These are phyloP conservation scores for Balaeniceps rex DNA, from an alignment of 2,113 vertebrate species.

Conservation along the genomic window DNA sequence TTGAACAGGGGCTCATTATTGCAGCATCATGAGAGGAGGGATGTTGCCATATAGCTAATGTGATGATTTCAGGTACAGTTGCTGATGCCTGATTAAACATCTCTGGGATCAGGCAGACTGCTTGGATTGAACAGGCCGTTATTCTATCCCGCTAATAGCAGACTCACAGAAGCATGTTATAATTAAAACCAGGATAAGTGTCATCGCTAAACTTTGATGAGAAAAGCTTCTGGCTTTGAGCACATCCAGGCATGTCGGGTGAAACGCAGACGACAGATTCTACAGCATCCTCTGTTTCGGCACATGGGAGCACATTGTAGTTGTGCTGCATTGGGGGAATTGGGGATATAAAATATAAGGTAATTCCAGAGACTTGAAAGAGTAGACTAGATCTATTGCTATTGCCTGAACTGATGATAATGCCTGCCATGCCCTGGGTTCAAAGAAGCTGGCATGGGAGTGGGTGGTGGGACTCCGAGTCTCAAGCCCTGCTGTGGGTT, in stretches of 20 bases:
- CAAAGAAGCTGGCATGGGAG: not conserved
- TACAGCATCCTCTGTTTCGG: not conserved
- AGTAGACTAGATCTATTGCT: not conserved
- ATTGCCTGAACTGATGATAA: not conserved
- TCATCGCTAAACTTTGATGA: not conserved
- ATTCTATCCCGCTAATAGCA: not conserved
- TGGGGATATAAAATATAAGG: not conserved
- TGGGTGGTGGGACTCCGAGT: not conserved
- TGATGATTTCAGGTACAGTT: conserved; percentile 27
- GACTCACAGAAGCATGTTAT: not conserved
- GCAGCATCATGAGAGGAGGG: conserved; percentile 1
- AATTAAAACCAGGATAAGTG: conserved; percentile 50
- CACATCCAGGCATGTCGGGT: not conserved
- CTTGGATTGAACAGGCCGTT: not conserved
- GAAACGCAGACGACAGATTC: not conserved
- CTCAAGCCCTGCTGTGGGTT: not conserved
- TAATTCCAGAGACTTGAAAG: not conserved
- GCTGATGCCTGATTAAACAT: conserved; percentile 21
- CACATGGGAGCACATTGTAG: not conserved
- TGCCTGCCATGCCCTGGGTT: not conserved
- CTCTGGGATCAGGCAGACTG: conserved; percentile 19
- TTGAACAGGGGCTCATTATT: not conserved
- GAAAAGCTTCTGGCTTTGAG: not conserved
- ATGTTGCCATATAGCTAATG: conserved; percentile 17
- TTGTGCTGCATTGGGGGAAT: not conserved